Conservation (phyloP, 2,113 vertebrate species). For the Pteruthius melanotis region DNA sequence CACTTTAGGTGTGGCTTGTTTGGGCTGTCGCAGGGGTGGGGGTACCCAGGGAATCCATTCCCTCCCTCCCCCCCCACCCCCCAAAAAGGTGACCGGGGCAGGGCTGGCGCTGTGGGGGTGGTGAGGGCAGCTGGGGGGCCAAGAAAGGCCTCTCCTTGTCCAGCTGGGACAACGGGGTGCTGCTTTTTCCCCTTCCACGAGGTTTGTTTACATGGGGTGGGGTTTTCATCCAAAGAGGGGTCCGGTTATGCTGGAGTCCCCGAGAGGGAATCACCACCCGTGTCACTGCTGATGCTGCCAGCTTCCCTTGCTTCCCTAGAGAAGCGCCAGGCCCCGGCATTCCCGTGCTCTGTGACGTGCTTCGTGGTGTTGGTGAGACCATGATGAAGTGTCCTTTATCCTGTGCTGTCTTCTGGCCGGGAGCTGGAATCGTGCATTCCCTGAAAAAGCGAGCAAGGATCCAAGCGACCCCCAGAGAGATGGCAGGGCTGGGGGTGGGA, state of each 20-base stretch:
- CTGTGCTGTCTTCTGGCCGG: neutral
- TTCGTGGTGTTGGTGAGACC: neutral
- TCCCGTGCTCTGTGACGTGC: neutral
- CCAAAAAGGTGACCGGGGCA: fast-evolving
- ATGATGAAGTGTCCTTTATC: slow-evolving; percentile 19
- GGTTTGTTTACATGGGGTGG: neutral
- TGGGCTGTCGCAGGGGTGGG: neutral
- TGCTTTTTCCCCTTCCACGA: neutral
- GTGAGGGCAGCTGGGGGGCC: neutral
- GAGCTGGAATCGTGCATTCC: neutral
- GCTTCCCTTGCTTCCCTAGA: neutral
- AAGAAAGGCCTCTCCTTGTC: neutral
- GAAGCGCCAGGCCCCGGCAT: neutral
- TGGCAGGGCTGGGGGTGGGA: neutral
- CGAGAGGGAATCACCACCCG: neutral
- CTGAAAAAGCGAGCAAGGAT: neutral
- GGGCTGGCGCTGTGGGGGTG: neutral
- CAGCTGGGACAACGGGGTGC: fast-evolving
- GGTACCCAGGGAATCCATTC: neutral
- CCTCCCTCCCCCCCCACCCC: fast-evolving
- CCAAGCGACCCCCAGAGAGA: neutral
- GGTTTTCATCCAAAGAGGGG: neutral
- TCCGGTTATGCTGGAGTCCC: neutral
- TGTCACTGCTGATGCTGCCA: neutral
- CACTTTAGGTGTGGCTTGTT: neutral